A percentile compares a stretch with the other conserved stretches of the same genome.
phyloP scores from a whole-genome alignment of 2,797 vertebrate genomes.

The Falco biarmicus region DNA sequence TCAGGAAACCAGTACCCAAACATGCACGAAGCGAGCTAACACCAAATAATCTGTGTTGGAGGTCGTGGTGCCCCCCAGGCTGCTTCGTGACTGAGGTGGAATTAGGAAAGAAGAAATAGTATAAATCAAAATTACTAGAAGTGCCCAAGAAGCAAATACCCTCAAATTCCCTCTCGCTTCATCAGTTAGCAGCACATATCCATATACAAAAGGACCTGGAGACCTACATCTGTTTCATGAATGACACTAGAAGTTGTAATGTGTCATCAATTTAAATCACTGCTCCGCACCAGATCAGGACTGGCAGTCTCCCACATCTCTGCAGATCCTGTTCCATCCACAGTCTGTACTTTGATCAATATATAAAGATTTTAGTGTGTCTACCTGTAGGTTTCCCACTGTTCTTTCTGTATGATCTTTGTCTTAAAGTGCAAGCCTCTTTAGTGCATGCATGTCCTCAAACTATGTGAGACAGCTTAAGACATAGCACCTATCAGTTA shows the following conservation, averaged over 20 bases:
- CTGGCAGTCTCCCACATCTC: neutral
- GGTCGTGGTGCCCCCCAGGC: neutral
- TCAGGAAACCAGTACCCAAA: neutral
- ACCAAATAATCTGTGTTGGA: neutral
- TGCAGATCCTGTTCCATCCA: neutral
- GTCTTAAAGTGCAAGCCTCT: neutral
- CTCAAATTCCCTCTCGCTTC: neutral
- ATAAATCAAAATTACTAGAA: neutral
- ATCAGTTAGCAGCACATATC: neutral
- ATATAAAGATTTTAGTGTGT: neutral
- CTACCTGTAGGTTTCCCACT: neutral
- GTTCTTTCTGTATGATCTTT: neutral
- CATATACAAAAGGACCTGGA: neutral
- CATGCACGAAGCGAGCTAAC: neutral
- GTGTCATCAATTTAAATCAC: neutral
- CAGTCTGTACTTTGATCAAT: neutral
- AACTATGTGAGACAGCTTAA: neutral
- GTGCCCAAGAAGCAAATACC: neutral
- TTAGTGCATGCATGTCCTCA: neutral
- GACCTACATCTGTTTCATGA: neutral
- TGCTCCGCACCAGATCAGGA: neutral
- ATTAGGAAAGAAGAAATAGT: neutral
- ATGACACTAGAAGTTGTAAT: neutral
- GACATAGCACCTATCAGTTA: neutral
- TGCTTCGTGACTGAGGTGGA: neutral